Conservation (phyloP, 2,113 vertebrate species). For the Pteruthius melanotis region DNA sequence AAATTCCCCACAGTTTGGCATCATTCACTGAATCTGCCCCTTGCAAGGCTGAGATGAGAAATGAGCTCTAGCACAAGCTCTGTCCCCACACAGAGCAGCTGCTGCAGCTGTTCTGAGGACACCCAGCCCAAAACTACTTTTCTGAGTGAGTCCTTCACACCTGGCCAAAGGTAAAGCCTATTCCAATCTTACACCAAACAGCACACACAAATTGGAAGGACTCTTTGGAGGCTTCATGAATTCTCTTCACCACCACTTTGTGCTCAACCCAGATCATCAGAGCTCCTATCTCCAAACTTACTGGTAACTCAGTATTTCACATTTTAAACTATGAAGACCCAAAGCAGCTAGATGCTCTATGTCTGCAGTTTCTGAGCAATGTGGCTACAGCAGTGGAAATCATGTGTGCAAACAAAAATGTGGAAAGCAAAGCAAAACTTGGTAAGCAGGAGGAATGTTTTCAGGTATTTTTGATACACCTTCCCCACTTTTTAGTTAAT, state of each 20-base stretch:
- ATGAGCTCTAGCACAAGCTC: not conserved
- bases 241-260: rapidly evolving
- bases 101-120: rapidly evolving
- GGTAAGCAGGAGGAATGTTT: not conserved
- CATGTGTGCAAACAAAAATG: not conserved
- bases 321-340: not conserved
- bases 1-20: not conserved
- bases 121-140: not conserved
- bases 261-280: not conserved
- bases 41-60: not conserved
- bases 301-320: not conserved
- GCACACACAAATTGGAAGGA: not conserved
- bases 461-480: not conserved
- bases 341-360: not conserved
- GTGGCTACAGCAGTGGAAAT: not conserved
- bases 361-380: not conserved
- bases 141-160: not conserved
- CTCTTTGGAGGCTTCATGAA: not conserved
- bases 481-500: not conserved
- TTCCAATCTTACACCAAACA: not conserved
- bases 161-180: not conserved
- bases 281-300: not conserved
- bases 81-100: not conserved
- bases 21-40: not conserved
- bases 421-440: not conserved